A percentile compares a stretch with the other conserved stretches of the same genome.
Evolutionary conservation across 2,113 vertebrate species (phyloP).

Genomic region (Phyllostomus discolor): DNA sequence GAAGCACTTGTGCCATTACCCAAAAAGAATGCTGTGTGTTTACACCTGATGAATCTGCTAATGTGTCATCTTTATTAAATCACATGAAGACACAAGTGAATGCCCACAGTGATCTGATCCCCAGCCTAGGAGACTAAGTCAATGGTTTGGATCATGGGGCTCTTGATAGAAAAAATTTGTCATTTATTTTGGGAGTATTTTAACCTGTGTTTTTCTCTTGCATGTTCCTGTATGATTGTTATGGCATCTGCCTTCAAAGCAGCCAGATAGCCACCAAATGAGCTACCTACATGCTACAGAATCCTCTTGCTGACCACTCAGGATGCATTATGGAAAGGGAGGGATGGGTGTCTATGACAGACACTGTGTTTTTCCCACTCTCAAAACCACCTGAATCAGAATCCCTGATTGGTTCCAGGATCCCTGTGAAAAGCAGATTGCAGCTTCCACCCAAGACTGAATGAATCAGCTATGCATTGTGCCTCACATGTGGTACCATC

Average conservation of each 20-base stretch:
- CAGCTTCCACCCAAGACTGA: background rate
- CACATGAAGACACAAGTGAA: background rate
- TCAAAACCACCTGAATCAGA: background rate
- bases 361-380: background rate
- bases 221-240: background rate
- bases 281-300: background rate
- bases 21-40: background rate
- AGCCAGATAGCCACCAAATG: background rate
- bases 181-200: background rate
- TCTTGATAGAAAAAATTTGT: background rate
- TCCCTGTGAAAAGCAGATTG: background rate
- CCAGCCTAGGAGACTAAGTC: background rate
- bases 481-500: rapidly evolving
- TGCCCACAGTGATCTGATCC: background rate
- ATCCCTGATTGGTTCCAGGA: background rate
- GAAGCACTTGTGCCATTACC: too few species aligned
- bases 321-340: background rate
- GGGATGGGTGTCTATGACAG: background rate
- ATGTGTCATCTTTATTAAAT: background rate
- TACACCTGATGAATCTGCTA: background rate
- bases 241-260: background rate
- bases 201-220: background rate
- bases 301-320: background rate
- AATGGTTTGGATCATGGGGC: background rate
- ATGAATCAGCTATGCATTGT: rapidly evolving